Conservation (phyloP, 2,888 invertebrate species). For the Holacanthella duospinosa region DNA sequence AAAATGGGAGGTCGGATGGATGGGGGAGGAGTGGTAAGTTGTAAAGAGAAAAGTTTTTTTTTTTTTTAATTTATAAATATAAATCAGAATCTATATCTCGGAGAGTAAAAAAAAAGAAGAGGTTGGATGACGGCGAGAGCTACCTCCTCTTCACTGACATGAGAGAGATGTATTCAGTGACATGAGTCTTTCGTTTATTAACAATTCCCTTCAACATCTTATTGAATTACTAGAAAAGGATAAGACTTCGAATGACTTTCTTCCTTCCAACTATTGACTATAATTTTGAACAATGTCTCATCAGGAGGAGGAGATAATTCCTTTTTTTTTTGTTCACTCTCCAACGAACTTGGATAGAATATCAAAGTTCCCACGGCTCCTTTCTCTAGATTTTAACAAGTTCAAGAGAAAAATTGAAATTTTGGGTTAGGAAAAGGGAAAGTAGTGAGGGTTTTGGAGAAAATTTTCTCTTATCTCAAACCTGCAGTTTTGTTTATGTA, state of each 20-base stretch:
- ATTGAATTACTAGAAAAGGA: background rate
- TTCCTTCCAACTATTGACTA: background rate
- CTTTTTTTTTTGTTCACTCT: background rate
- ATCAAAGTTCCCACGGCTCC: background rate
- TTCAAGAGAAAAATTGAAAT: too few species aligned
- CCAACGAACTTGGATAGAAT: too few species aligned
- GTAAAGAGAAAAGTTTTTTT: too few species aligned
- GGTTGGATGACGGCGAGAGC: background rate
- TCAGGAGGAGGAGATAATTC: conserved; percentile 2
- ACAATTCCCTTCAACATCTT: background rate
- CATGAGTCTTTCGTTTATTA: background rate
- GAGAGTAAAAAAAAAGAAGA: background rate
- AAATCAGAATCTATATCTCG: too few species aligned
- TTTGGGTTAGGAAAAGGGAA: background rate
- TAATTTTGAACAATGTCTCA: conserved; percentile 1
- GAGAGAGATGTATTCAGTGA: background rate
- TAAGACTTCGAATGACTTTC: background rate
- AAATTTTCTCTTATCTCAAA: conserved; percentile 40
- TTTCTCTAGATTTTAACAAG: too few species aligned
- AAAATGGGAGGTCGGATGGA: background rate
- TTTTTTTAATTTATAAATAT: too few species aligned
- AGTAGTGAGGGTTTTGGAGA: background rate
- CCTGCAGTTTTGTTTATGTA: conserved; percentile 57
- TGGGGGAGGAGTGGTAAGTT: background rate
- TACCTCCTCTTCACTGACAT: background rate